These are phyloP conservation scores for Crambe crambe DNA, from an alignment of 37 sponge, comb jelly and placozoan genomes.

Conservation along the genomic window DNA sequence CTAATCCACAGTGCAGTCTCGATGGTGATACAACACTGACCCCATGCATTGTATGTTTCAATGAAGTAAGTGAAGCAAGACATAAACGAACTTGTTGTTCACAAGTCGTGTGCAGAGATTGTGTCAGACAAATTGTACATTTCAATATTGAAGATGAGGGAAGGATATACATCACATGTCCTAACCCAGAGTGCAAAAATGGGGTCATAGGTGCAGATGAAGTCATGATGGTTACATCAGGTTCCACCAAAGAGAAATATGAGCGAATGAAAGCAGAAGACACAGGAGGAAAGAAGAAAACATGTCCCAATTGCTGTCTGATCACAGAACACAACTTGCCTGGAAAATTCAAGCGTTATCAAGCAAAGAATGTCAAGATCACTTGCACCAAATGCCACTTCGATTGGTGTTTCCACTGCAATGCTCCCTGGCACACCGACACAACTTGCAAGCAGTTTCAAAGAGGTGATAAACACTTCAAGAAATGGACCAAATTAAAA, in stretches of 20 bases:
- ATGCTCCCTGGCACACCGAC: constrained; percentile 84
- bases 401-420: constrained; percentile 86
- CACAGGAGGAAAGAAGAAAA: constrained; percentile 28
- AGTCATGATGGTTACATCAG: not conserved
- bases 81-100: constrained; percentile 47
- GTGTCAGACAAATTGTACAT: constrained; percentile 31
- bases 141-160: constrained; percentile 50
- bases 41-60: constrained; percentile 47
- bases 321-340: constrained; percentile 57
- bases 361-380: constrained; percentile 54
- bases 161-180: constrained; percentile 45
- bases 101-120: constrained; percentile 36
- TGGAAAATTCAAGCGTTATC: not conserved
- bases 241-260: constrained; percentile 29
- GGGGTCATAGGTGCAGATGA: constrained; percentile 13
- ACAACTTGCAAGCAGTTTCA: constrained; percentile 49
- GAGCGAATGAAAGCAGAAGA: constrained; percentile 19
- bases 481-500: constrained; percentile 49
- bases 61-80: not conserved
- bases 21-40: not conserved
- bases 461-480: constrained; percentile 60
- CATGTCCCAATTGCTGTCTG: constrained; percentile 62
- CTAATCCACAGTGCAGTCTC: not conserved
- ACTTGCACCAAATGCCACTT: constrained; percentile 50
- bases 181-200: constrained; percentile 58